A percentile compares a stretch with the other conserved stretches of the same genome.
These are phyloP conservation scores for Lagria hirta DNA, from an alignment of 2,888 invertebrate species.

Conservation along the genomic window DNA sequence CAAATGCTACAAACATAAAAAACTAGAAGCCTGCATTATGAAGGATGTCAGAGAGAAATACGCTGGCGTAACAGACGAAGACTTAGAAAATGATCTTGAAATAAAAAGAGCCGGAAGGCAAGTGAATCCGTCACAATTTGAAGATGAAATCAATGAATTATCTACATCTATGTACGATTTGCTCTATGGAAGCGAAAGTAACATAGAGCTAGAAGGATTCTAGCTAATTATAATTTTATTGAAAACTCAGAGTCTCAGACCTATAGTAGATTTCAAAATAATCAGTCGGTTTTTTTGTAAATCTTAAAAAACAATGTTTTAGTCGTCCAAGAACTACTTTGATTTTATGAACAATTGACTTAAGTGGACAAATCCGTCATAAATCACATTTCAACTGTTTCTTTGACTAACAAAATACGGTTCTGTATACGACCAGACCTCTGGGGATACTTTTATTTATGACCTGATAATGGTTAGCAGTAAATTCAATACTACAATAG, in stretches of 20 bases:
- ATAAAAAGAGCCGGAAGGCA: constrained; percentile 59
- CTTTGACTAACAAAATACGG: no score
- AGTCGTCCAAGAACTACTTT: no score
- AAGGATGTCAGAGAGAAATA: constrained; percentile 69
- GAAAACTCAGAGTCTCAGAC: background rate
- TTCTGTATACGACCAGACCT: no score
- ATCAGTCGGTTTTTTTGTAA: constrained; percentile 2
- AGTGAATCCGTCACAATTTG: constrained; percentile 49
- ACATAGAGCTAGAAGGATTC: constrained; percentile 60
- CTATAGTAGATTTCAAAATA: constrained; percentile 3
- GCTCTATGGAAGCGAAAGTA: constrained; percentile 61
- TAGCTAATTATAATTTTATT: no score
- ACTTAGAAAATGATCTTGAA: constrained; percentile 56
- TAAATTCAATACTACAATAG: no score
- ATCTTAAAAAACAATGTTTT: background rate
- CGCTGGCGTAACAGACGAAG: constrained; percentile 59
- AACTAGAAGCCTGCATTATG: constrained; percentile 71
- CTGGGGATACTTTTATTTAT: no score
- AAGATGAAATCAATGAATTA: constrained; percentile 60
- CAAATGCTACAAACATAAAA: constrained; percentile 74
- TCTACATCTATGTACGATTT: constrained; percentile 65
- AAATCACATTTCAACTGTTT: no score
- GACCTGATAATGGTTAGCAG: no score
- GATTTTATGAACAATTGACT: no score
- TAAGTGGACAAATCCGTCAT: no score